These are phyloP conservation scores for Hydriomena furcata DNA, from an alignment of 2,888 invertebrate genomes.

Conservation along the genomic window DNA sequence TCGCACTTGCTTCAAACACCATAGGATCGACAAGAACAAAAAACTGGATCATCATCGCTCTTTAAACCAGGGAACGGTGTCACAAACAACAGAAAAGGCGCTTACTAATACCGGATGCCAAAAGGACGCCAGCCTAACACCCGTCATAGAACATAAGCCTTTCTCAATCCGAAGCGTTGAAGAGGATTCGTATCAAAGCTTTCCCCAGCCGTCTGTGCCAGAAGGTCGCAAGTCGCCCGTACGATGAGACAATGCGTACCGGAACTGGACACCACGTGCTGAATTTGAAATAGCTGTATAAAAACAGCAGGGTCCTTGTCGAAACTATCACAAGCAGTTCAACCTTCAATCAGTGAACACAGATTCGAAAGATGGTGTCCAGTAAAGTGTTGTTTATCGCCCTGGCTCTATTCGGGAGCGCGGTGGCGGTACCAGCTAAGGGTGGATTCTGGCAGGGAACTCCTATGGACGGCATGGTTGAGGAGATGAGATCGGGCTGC, in stretches of 20 bases:
- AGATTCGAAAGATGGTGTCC: conserved; percentile 68
- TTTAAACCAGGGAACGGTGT: conserved; percentile 77
- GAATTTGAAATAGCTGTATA: conserved; percentile 84
- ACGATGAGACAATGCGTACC: conserved; percentile 75
- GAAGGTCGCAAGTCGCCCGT: conserved; percentile 70
- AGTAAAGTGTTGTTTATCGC: conserved; percentile 76
- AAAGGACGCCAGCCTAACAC: conserved; percentile 53
- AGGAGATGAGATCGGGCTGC: conserved; percentile 90
- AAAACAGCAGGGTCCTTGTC: conserved; percentile 76
- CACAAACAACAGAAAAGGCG: conserved; percentile 81
- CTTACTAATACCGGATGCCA: conserved; percentile 50
- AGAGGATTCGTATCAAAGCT: conserved; percentile 79
- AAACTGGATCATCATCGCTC: conserved; percentile 69
- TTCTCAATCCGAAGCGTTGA: conserved; percentile 49
- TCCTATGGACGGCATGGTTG: conserved; percentile 88
- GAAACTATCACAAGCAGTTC: conserved; percentile 76
- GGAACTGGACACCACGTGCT: conserved; percentile 74
- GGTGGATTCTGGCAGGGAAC: conserved; percentile 88
- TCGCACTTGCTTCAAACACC: conserved; percentile 40
- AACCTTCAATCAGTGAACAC: conserved; percentile 70
- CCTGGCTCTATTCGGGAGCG: conserved; percentile 82
- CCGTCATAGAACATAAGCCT: conserved; percentile 58
- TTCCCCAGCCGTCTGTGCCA: conserved; percentile 68
- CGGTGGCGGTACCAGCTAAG: conserved; percentile 85
- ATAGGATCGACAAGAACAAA: conserved; percentile 49